Evolutionary conservation across 2,888 invertebrate genomes (phyloP).

Genomic region (Melitaea athalia): DNA sequence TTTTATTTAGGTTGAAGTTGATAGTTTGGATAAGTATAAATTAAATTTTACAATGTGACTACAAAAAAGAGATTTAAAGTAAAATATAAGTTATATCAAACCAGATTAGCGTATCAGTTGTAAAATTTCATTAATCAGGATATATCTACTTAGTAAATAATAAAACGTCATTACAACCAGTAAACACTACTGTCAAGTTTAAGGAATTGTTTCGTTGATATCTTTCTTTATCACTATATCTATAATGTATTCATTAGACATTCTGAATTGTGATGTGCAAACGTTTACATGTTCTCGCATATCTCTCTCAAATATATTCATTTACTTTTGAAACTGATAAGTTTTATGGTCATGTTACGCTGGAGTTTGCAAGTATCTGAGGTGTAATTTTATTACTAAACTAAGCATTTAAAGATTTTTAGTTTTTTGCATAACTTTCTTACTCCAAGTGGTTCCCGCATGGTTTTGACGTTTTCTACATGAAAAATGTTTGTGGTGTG

Average conservation of each 20-base stretch:
- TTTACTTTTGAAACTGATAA: conserved; percentile 13
- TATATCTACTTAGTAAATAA: conserved; percentile 19
- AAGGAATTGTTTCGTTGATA: conserved; percentile 67
- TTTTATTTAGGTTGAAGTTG: not conserved
- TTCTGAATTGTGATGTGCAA: conserved; percentile 59
- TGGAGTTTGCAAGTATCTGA: conserved; percentile 60
- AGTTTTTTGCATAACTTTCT: not conserved
- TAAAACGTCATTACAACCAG: conserved; percentile 21
- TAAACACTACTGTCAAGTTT: conserved; percentile 42
- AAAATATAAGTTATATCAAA: conserved; percentile 9
- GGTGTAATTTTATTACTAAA: conserved; percentile 46
- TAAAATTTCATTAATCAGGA: conserved; percentile 15
- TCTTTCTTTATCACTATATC: conserved; percentile 73
- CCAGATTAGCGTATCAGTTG: conserved; percentile 21
- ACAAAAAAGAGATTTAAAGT: not conserved
- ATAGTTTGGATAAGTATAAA: not conserved
- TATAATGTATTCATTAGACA: conserved; percentile 68
- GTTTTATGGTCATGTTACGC: conserved; percentile 54
- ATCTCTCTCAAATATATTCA: conserved; percentile 10
- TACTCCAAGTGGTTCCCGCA: not conserved
- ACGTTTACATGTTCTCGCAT: conserved; percentile 56
- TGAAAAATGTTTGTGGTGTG: not conserved
- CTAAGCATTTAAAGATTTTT: not conserved
- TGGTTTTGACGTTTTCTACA: not conserved
- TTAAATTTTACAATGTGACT: not conserved